phyloP scores from a whole-genome alignment of 2,797 vertebrate genomes.

The Diplodus sargus region DNA sequence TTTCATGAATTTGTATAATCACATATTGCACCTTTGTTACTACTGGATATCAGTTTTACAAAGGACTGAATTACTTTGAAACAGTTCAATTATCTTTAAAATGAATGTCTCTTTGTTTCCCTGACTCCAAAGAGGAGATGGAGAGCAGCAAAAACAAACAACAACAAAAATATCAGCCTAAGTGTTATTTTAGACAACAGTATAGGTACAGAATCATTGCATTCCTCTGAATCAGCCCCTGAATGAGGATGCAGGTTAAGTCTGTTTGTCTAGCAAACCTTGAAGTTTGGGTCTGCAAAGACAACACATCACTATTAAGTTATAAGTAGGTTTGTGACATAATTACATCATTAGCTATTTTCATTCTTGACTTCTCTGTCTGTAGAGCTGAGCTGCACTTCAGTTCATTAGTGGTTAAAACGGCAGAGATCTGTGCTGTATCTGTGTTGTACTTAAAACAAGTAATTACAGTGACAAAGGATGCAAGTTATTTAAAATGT shows the following conservation, averaged over 20 bases:
- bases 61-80: too few species aligned
- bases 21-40: too few species aligned
- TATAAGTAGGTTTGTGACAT: neutral
- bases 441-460: neutral
- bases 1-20: too few species aligned
- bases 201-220: too few species aligned
- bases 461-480: neutral
- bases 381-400: neutral
- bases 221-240: neutral
- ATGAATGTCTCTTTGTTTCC: too few species aligned
- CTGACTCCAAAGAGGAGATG: too few species aligned
- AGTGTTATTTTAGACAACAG: too few species aligned
- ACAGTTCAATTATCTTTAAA: too few species aligned
- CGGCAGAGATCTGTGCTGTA: neutral
- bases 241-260: neutral
- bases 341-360: neutral
- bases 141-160: too few species aligned
- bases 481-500: neutral
- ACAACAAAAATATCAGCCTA: too few species aligned
- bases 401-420: neutral
- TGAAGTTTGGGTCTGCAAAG: neutral
- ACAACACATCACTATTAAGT: neutral
- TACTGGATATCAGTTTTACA: too few species aligned
- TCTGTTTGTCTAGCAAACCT: neutral
- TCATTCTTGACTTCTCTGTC: neutral